These are phyloP conservation scores for Battus philenor DNA, from an alignment of 1,140 invertebrate genomes.

Conservation along the genomic window DNA sequence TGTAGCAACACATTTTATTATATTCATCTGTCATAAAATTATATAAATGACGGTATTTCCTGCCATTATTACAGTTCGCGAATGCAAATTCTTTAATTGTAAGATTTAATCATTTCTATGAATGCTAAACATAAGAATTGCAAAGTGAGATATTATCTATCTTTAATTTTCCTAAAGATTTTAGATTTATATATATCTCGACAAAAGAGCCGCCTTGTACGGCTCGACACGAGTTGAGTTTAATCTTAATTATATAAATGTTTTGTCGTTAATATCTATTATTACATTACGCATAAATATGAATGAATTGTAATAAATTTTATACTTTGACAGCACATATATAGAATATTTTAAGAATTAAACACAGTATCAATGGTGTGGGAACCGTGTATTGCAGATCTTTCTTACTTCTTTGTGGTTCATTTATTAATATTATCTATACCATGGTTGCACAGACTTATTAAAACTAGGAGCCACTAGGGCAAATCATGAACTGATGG, in stretches of 20 bases:
- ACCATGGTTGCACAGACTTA: too few species aligned
- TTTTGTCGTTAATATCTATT: neutral
- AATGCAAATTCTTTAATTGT: slow-evolving; percentile 37
- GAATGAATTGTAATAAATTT: too few species aligned
- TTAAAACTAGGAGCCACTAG: too few species aligned
- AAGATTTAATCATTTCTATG: slow-evolving; percentile 22
- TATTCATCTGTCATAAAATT: slow-evolving; percentile 22
- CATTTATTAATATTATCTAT: too few species aligned
- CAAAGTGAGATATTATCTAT: slow-evolving; percentile 16
- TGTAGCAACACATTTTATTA: slow-evolving; percentile 5
- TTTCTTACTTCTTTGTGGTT: too few species aligned
- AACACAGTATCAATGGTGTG: too few species aligned
- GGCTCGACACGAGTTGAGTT: neutral
- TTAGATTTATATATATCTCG: slow-evolving; percentile 7
- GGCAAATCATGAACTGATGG: too few species aligned
- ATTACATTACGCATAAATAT: too few species aligned
- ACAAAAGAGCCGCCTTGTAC: slow-evolving; percentile 10
- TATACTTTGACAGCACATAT: too few species aligned
- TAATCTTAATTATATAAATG: neutral
- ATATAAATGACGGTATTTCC: slow-evolving; percentile 42
- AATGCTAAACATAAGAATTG: slow-evolving; percentile 10
- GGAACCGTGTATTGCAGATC: too few species aligned
- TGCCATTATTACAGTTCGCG: slow-evolving; percentile 37
- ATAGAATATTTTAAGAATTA: too few species aligned
- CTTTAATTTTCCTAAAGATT: neutral